phyloP scores from a whole-genome alignment of 1,140 invertebrate species.

The Papilio machaon region DNA sequence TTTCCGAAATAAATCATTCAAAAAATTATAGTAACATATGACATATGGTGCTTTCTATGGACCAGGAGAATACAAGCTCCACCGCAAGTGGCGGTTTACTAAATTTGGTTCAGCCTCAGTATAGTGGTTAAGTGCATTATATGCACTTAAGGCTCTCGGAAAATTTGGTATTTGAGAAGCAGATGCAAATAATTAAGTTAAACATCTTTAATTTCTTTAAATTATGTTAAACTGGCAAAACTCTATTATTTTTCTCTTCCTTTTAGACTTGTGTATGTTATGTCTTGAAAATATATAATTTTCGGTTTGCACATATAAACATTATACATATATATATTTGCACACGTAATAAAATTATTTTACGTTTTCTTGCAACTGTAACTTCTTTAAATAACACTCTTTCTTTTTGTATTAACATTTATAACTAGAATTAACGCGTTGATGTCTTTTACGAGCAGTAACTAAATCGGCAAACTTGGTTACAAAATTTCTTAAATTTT shows the following conservation, averaged over 20 bases:
- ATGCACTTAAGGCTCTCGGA: conserved; percentile 51
- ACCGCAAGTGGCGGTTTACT: conserved; percentile 39
- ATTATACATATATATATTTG: background rate
- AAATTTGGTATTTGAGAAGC: conserved; percentile 57
- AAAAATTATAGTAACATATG: background rate
- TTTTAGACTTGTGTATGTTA: background rate
- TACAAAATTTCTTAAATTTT: background rate
- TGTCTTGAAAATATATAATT: background rate
- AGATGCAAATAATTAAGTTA: conserved; percentile 55
- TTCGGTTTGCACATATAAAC: background rate
- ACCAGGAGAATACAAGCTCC: background rate
- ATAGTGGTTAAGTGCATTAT: conserved; percentile 56
- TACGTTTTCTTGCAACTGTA: no score
- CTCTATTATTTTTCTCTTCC: background rate
- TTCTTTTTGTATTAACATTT: background rate
- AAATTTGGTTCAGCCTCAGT: conserved; percentile 44
- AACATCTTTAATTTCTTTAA: conserved; percentile 19
- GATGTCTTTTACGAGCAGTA: conserved; percentile 43
- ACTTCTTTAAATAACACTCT: background rate
- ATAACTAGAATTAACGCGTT: conserved; percentile 39
- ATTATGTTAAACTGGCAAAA: background rate
- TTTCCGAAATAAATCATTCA: background rate
- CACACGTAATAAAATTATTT: no score
- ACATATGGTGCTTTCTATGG: background rate
- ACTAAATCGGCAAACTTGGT: background rate